Evolutionary conservation across 2,797 vertebrate species (phyloP), one percentile per base, ranked within the genome.

Genomic region (Sebastes oblongus): DNA sequence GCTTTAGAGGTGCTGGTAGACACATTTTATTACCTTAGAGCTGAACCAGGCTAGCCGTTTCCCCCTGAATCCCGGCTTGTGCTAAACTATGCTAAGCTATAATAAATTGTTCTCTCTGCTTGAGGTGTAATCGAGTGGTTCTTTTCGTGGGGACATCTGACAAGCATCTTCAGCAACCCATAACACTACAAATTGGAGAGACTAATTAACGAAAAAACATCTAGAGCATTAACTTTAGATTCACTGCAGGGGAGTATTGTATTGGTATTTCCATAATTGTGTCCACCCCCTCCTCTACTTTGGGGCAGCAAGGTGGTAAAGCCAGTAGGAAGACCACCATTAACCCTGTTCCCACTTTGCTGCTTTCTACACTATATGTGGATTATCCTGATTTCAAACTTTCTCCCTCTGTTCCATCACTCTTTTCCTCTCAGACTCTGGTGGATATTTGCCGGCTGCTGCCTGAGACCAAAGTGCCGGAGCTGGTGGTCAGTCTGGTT

Each of bases 391-490:
- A 22, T 42, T 36, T 67, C 20, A 5, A 12, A 16, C n/a, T 12
- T 6, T 24, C n/a, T 55, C 4, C 13, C 5, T 60, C 22, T 54
- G 1, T 29, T 36, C 2, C 5, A 9, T 46, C 29, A n/a, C 83
- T 69, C 54, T 22, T 56, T 70, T 62, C 14, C 46, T 77, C 82
- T 8, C 89, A 99, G 98, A 96, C 94, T 9, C 0, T 97, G 79
- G 86, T 97, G 0, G 96, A 97, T 13, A 83, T 99, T 80, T 97
- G 95, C 82, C 7, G 42, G 66, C 92, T 95, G 82, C 89, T 99
- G 61, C 96, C 95, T 3, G 0, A 92, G 46, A 97, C 95, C 0
- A 94, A 92, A 0, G 64, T 96, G 2, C 95, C 96, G 36, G 95
- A 96, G 3, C 20, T 99, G 84, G 88, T 97, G 84, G 95, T 97